Evolutionary conservation across 2,888 invertebrate genomes (phyloP).

Genomic region (Drosophila fulvimacula): DNA sequence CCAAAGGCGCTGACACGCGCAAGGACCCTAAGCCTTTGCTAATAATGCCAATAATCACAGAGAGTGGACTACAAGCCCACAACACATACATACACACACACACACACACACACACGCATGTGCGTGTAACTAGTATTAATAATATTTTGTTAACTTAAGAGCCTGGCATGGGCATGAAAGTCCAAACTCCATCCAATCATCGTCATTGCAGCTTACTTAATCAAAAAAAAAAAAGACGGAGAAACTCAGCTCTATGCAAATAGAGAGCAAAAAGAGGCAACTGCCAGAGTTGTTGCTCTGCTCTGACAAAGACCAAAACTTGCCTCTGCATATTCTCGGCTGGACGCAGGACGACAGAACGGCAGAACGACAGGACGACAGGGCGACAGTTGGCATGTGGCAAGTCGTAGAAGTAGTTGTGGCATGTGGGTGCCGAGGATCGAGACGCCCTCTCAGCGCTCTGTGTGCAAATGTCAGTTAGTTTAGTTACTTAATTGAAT

Average conservation of each 20-base stretch:
- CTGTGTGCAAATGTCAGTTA: slow-evolving; percentile 73
- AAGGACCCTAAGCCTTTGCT: slow-evolving; percentile 71
- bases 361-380: slow-evolving; percentile 21
- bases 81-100: background rate
- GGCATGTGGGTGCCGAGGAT: slow-evolving; percentile 33
- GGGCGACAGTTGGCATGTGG: slow-evolving; percentile 37
- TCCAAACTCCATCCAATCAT: slow-evolving; percentile 41
- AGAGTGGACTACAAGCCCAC: slow-evolving; percentile 23
- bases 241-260: slow-evolving; percentile 47
- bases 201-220: slow-evolving; percentile 51
- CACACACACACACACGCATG: background rate
- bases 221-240: slow-evolving; percentile 20
- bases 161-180: slow-evolving; percentile 19
- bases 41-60: slow-evolving; percentile 72
- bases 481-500: slow-evolving; percentile 81
- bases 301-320: slow-evolving; percentile 70
- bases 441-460: slow-evolving; percentile 8
- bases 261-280: slow-evolving; percentile 44
- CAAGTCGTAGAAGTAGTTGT: slow-evolving; percentile 28
- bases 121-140: slow-evolving; percentile 49
- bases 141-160: slow-evolving; percentile 62
- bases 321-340: slow-evolving; percentile 54
- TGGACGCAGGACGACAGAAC: slow-evolving; percentile 16
- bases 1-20: slow-evolving; percentile 72
- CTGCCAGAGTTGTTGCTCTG: slow-evolving; percentile 54